phyloP scores from a whole-genome alignment of 2,113 vertebrate genomes.

The Piprites chloris region DNA sequence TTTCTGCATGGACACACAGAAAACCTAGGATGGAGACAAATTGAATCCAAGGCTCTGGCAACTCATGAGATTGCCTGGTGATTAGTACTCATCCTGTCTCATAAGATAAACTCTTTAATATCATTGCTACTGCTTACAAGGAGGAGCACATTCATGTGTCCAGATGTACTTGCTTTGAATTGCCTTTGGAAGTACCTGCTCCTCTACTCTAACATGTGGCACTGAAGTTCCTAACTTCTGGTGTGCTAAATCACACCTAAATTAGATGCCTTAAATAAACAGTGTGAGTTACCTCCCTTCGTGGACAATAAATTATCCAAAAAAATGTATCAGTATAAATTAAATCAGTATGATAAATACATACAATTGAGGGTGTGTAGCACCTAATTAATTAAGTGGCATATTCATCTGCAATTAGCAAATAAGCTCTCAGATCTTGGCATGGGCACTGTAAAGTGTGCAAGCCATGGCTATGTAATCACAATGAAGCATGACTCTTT shows the following conservation, averaged over 20 bases:
- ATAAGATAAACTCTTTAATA: not conserved
- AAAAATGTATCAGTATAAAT: conserved; percentile 31
- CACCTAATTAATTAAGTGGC: conserved; percentile 58
- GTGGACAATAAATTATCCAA: not conserved
- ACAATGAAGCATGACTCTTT: not conserved
- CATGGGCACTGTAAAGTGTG: not conserved
- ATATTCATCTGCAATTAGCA: conserved; percentile 53
- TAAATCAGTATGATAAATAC: conserved; percentile 44
- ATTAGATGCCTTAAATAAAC: conserved; percentile 23
- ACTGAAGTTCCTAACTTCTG: not conserved
- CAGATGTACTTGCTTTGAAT: not conserved
- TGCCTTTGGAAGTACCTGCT: not conserved
- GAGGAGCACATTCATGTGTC: not conserved
- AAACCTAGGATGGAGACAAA: not conserved
- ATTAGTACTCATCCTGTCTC: not conserved
- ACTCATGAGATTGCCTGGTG: not conserved
- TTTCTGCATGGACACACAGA: not conserved
- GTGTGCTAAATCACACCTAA: not conserved
- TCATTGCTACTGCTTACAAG: not conserved
- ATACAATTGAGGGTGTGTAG: conserved; percentile 6
- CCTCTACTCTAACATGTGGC: not conserved
- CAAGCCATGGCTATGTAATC: not conserved
- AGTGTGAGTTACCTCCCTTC: not conserved
- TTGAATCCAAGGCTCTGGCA: not conserved
- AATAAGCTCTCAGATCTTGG: conserved; percentile 44